Evolutionary conservation across 2,888 invertebrate genomes (phyloP), one percentile per base, ranked within the genome.

Genomic region (Disparrhopalites patrizii): DNA sequence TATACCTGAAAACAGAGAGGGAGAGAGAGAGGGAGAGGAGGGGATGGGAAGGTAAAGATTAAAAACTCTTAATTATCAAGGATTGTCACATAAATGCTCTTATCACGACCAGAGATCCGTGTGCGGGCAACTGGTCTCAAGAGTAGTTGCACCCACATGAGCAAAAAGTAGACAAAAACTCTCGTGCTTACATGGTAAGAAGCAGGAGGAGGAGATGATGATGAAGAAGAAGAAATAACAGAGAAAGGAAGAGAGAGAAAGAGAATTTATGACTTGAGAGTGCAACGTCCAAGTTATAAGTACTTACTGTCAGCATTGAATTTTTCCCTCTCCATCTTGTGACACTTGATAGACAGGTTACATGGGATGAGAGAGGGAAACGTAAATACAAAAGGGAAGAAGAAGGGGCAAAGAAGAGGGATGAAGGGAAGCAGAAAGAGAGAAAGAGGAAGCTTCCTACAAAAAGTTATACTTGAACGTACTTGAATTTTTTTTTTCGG

Each of bases 291-390:
- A 47, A 47, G 47, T 47, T 43, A n/a, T 47, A 47, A 7, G 47
- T 47, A 47, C 47, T 8, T 47, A 47, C 23, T 47, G 47, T 47
- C 47, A 47, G 47, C 47, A 47, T 15, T 7, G 23, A n/a, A 52
- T 3, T 52, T 52, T 30, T 52, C 15, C 30, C 23, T 23, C 28
- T 28, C 52, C 13, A 8, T 36, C 36, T 36, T 30, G 30, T 58
- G 58, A 58, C 58, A 43, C 38, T 43, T 58, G 58, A 58, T 25
- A 58, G 58, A 58, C 58, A 58, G 58, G 40, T 43, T 58, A 58
- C 58, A 58, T 30, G 58, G 58, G 47, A 27, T 56, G 36, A n/a
- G 18, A 56, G 56, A 38, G 33, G 8, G 40, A 47, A 58, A 28
- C 38, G 20, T 38, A 56, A 33, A 55, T 20, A 31, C 20, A n/a